Conservation (phyloP, 2,113 vertebrate genomes). For the Potamarius usumacintae region DNA sequence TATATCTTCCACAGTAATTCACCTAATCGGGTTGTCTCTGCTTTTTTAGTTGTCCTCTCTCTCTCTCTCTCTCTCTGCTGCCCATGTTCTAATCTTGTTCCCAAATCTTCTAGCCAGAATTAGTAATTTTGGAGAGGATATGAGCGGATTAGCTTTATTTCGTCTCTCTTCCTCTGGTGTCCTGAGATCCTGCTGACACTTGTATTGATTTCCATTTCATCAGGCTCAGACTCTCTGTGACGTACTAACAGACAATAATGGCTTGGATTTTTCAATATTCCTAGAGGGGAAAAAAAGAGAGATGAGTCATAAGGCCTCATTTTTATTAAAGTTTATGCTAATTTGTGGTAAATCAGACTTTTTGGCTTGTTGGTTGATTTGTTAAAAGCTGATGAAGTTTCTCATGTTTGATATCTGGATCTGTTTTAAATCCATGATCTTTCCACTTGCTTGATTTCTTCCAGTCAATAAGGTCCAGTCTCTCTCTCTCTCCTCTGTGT, state of each 20-base stretch:
- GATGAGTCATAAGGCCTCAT: background rate
- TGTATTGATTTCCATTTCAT: slow-evolving; percentile 55
- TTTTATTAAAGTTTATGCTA: background rate
- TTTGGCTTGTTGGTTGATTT: background rate
- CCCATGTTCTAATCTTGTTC: slow-evolving; percentile 27
- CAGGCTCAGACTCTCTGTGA: slow-evolving; percentile 19
- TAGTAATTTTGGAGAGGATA: slow-evolving; percentile 35
- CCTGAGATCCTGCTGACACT: slow-evolving; percentile 35
- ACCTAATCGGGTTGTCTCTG: background rate
- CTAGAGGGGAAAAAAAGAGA: background rate
- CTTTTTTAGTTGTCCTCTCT: slow-evolving; percentile 1
- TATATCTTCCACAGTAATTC: slow-evolving; percentile 24
- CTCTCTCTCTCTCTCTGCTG: slow-evolving; percentile 29
- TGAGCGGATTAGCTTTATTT: slow-evolving; percentile 49
- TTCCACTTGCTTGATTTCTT: slow-evolving; percentile 1
- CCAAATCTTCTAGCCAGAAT: slow-evolving; percentile 42
- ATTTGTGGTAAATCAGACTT: background rate
- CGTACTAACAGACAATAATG: slow-evolving; percentile 29
- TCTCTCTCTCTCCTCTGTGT: background rate
- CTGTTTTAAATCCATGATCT: background rate
- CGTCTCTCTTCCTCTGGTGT: background rate
- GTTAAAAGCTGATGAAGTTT: background rate
- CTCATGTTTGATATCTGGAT: background rate
- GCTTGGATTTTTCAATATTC: slow-evolving; percentile 12
- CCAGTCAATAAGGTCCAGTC: background rate